Percentiles rank a stretch among this genome's conserved stretches.
Evolutionary conservation across 1,140 invertebrate species (phyloP).

Genomic region (Ceratina japonica): DNA sequence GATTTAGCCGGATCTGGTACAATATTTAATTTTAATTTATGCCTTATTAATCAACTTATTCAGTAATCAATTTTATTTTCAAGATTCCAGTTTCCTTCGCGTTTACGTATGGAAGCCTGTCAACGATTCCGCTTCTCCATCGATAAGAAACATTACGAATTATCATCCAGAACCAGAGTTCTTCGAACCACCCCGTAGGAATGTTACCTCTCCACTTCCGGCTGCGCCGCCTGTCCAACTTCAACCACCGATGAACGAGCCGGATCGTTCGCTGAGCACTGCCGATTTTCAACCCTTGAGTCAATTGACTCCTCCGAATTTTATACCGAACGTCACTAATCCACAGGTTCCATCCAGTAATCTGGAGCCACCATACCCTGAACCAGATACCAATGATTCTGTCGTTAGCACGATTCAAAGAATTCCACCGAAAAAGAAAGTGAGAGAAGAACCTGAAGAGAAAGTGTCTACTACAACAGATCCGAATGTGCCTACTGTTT

Average conservation of each 20-base stretch:
- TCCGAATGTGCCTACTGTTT: slow-evolving; percentile 55
- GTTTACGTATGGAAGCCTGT: too few species aligned
- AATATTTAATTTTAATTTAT: neutral
- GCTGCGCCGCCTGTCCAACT: neutral
- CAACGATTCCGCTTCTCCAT: too few species aligned
- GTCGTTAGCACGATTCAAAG: neutral
- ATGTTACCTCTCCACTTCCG: neutral
- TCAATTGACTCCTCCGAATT: neutral
- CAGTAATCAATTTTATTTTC: too few species aligned
- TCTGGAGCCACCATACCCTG: too few species aligned
- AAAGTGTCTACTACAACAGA: neutral
- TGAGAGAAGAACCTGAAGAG: neutral
- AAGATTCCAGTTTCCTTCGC: too few species aligned
- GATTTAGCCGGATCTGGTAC: slow-evolving; percentile 28
- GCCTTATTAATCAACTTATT: too few species aligned
- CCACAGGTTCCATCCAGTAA: neutral
- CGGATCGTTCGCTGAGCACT: neutral
- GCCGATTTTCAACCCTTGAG: neutral
- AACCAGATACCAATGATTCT: too few species aligned
- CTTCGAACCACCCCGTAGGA: neutral
- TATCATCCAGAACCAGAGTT: neutral
- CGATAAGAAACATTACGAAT: neutral
- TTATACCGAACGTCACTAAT: neutral
- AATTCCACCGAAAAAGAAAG: neutral
- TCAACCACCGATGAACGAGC: neutral